phyloP scores from a whole-genome alignment of 2,888 invertebrate species.

The Melieria omissa region DNA sequence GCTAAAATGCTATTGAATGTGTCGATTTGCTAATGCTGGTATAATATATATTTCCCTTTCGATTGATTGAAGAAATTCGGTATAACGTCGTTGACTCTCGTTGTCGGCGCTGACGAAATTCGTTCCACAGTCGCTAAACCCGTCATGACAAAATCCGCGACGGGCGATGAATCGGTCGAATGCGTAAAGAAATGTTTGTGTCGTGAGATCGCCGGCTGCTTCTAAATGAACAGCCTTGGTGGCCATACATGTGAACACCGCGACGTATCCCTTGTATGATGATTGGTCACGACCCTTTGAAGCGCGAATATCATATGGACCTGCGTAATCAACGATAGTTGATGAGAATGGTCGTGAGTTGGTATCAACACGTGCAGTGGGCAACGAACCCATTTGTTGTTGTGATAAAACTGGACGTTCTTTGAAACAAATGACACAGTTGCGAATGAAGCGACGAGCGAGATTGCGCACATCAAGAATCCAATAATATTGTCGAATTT shows the following conservation, averaged over 20 bases:
- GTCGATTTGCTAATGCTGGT: neutral
- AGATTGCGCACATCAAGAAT: slow-evolving; percentile 20
- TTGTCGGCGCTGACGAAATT: neutral
- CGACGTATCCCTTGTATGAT: slow-evolving; percentile 25
- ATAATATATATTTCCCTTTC: neutral
- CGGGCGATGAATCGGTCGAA: slow-evolving; percentile 8
- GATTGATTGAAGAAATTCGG: neutral
- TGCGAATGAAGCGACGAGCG: no score
- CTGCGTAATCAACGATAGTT: no score
- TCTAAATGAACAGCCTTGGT: slow-evolving; percentile 7
- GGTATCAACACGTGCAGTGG: no score
- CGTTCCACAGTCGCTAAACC: neutral
- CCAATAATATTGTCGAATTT: slow-evolving; percentile 30
- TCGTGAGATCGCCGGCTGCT: slow-evolving; percentile 9
- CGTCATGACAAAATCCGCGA: neutral
- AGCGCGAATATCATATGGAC: slow-evolving; percentile 21
- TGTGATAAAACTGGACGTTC: no score
- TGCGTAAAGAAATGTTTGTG: slow-evolving; percentile 12
- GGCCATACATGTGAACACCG: slow-evolving; percentile 21
- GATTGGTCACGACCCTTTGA: slow-evolving; percentile 11
- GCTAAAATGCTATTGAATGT: neutral
- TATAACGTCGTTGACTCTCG: neutral
- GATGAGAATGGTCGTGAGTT: no score
- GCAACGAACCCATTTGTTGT: no score
- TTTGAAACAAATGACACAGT: no score